Percentiles rank a stretch among this genome's conserved stretches.
Conservation (phyloP, 2,888 invertebrate species). For the Strigamia transsilvanica region DNA sequence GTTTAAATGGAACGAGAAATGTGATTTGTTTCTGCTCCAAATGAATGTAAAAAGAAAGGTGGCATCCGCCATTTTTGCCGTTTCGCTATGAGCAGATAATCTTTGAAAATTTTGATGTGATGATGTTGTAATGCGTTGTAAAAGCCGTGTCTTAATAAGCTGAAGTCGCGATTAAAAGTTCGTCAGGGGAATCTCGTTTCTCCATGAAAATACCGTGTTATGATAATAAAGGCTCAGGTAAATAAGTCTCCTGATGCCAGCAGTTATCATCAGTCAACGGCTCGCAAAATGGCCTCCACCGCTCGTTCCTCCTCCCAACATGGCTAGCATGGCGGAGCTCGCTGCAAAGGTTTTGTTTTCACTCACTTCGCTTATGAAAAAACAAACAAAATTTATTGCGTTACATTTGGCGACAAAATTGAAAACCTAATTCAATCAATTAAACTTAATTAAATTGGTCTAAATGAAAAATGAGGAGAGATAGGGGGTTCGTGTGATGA, state of each 20-base stretch:
- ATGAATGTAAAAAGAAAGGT: not conserved
- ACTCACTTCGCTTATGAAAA: not conserved
- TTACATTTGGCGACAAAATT: not conserved
- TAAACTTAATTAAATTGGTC: constrained; percentile 24
- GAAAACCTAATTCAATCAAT: constrained; percentile 4
- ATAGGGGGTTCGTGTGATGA: not conserved
- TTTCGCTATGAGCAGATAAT: constrained; percentile 40
- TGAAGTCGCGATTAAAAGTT: constrained; percentile 47
- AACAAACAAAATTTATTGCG: not conserved
- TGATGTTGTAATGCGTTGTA: constrained; percentile 43
- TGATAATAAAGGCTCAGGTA: constrained; percentile 48
- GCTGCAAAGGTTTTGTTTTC: not conserved
- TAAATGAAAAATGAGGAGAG: not conserved
- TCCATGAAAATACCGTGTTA: constrained; percentile 45
- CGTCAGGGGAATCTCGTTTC: constrained; percentile 49
- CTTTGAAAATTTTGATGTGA: constrained; percentile 49
- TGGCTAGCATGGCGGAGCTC: constrained; percentile 7
- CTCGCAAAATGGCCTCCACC: constrained; percentile 43
- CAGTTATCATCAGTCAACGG: constrained; percentile 49
- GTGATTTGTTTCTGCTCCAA: not conserved
- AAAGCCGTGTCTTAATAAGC: constrained; percentile 49
- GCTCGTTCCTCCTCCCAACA: constrained; percentile 32
- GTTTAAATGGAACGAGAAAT: not conserved
- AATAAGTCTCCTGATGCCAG: constrained; percentile 48
- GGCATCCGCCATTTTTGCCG: constrained; percentile 15